A percentile compares a stretch with the other conserved stretches of the same genome.
phyloP scores from a whole-genome alignment of 2,888 invertebrate species.

The Orchesellides sinensis region DNA sequence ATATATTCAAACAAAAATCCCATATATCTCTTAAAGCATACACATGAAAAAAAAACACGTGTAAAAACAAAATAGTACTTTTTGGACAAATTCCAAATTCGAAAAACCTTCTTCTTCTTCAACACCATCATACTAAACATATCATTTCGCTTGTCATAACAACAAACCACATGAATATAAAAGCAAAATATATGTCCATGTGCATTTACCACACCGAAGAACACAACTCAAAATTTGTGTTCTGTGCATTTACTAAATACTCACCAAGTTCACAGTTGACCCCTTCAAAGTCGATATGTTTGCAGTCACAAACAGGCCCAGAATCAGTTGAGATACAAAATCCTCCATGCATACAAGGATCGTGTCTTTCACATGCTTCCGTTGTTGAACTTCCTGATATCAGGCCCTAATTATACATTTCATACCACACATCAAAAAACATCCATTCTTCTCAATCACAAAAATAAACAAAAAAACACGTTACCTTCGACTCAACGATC shows the following conservation, averaged over 20 bases:
- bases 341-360: conserved; percentile 94
- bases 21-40: too few relatives aligned
- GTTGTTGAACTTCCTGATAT: conserved; percentile 66
- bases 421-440: neutral
- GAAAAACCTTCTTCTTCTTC: too few relatives aligned
- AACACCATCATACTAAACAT: too few relatives aligned
- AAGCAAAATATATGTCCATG: neutral
- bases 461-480: neutral
- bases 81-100: too few relatives aligned
- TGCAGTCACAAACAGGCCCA: conserved; percentile 96
- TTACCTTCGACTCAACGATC: conserved; percentile 84
- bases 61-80: too few relatives aligned
- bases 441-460: neutral
- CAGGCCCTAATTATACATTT: conserved; percentile 62
- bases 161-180: conserved; percentile 75
- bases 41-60: too few relatives aligned
- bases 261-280: conserved; percentile 96
- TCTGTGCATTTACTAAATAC: too few relatives aligned
- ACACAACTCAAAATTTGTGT: neutral
- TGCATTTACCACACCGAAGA: neutral
- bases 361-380: conserved; percentile 72
- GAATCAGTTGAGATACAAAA: conserved; percentile 97
- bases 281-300: conserved; percentile 94
- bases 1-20: too few relatives aligned
- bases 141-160: too few relatives aligned